These are phyloP conservation scores for Rhinolophus sinicus DNA, from an alignment of 2,113 vertebrate species.

Conservation along the genomic window DNA sequence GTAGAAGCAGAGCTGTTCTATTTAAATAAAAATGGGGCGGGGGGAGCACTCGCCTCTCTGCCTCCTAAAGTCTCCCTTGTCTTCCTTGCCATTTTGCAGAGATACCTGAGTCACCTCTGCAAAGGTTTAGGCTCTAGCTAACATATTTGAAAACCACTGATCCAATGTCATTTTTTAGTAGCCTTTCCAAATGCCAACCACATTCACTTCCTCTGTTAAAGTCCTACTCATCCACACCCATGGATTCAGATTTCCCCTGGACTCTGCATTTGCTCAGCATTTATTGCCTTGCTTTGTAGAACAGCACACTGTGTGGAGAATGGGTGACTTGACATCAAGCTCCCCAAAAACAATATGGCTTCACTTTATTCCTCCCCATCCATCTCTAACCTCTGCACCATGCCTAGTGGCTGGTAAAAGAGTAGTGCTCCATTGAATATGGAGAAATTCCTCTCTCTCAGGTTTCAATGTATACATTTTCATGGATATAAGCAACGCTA, in stretches of 20 bases:
- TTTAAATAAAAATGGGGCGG: background rate
- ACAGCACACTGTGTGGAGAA: background rate
- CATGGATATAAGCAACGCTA: background rate
- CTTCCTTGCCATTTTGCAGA: background rate
- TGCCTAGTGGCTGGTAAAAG: background rate
- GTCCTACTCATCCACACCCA: background rate
- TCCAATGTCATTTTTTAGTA: background rate
- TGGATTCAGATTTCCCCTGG: background rate
- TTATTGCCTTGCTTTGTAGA: background rate
- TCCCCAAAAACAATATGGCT: background rate
- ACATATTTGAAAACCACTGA: background rate
- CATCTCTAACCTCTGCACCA: background rate
- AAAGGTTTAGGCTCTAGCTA: background rate
- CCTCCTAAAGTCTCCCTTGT: background rate
- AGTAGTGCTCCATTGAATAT: background rate
- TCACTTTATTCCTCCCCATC: background rate
- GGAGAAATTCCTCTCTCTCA: background rate
- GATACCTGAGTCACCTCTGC: background rate
- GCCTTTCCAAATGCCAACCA: background rate
- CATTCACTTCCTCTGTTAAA: background rate
- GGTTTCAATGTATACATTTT: background rate
- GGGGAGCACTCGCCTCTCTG: fast-evolving
- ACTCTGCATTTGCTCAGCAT: background rate
- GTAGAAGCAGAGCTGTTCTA: background rate
- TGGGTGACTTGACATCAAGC: background rate